phyloP scores from a whole-genome alignment of 2,113 vertebrate species.

The Callorhinus ursinus region DNA sequence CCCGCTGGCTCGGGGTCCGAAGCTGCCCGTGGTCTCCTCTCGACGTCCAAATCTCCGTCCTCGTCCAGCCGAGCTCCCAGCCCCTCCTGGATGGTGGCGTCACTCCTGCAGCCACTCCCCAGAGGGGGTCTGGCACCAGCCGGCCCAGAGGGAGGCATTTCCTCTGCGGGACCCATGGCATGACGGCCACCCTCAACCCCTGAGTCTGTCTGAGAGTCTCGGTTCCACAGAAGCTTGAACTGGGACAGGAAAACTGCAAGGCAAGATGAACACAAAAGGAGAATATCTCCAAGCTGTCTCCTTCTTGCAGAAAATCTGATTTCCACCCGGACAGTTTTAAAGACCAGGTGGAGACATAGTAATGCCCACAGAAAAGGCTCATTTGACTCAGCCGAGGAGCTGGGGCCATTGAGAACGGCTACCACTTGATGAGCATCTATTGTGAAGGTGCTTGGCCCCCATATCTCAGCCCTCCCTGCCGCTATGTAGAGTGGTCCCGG shows the following conservation, averaged over 20 bases:
- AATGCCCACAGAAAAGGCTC: background rate
- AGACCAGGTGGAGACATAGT: background rate
- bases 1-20: constrained; percentile 44
- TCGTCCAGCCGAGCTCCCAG: constrained; percentile 86
- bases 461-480: rapidly evolving
- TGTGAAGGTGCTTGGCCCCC: rapidly evolving
- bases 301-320: background rate
- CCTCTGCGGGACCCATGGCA: background rate
- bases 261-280: background rate
- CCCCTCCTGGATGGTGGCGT: background rate
- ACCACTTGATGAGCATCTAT: rapidly evolving
- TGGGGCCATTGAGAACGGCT: background rate
- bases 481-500: background rate
- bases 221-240: constrained; percentile 89
- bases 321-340: background rate
- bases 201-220: constrained; percentile 54
- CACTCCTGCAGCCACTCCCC: background rate
- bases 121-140: background rate
- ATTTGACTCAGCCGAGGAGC: background rate
- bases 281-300: background rate
- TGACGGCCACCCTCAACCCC: background rate
- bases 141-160: background rate
- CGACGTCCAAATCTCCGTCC: constrained; percentile 94
- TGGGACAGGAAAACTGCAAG: constrained; percentile 91
- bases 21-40: constrained; percentile 83